These are phyloP conservation scores for Tetragonisca angustula DNA, from an alignment of 2,888 invertebrate genomes.

Conservation along the genomic window DNA sequence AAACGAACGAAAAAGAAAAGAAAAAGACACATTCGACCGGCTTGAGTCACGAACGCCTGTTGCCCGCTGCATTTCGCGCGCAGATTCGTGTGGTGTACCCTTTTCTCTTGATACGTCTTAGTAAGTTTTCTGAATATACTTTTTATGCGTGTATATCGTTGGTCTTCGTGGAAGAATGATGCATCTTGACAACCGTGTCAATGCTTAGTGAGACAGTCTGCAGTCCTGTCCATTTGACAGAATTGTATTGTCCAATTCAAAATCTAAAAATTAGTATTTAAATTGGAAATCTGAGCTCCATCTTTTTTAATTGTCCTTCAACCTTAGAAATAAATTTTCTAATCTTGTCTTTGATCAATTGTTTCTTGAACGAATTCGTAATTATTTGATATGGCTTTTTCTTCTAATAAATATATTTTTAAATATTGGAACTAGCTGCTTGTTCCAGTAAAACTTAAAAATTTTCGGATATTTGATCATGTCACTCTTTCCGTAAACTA, in stretches of 20 bases:
- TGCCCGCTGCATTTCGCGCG: conserved; percentile 17
- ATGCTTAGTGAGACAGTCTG: background rate
- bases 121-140: conserved; percentile 4
- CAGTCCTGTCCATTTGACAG: background rate
- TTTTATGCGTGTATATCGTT: background rate
- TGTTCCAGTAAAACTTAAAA: background rate
- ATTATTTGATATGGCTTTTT: too few species aligned
- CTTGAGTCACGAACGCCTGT: background rate
- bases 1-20: background rate
- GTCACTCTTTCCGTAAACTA: background rate
- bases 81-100: conserved; percentile 20
- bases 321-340: too few species aligned
- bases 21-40: background rate
- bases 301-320: too few species aligned
- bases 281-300: too few species aligned
- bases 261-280: too few species aligned
- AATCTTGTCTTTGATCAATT: too few species aligned
- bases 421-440: too few species aligned
- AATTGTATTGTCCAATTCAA: background rate
- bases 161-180: background rate
- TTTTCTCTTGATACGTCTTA: conserved; percentile 13
- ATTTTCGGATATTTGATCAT: background rate
- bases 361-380: too few species aligned
- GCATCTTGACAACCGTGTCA: background rate
- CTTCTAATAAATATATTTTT: too few species aligned